phyloP scores from a whole-genome alignment of 2,113 vertebrate genomes.

The Riparia riparia region DNA sequence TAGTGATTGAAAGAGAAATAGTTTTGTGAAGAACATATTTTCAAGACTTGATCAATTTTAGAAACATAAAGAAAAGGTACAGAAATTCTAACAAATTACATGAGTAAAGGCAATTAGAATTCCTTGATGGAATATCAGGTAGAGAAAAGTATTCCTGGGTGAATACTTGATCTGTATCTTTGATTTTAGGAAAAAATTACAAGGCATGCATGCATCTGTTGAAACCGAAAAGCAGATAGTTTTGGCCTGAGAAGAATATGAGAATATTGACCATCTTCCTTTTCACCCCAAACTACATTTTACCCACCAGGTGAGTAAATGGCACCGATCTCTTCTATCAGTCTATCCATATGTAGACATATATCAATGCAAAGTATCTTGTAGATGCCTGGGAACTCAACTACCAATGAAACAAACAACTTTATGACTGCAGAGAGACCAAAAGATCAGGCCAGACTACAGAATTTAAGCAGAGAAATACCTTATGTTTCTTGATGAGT shows the following conservation, averaged over 20 bases:
- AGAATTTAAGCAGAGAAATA: constrained; percentile 48
- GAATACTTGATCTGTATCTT: background rate
- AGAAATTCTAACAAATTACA: background rate
- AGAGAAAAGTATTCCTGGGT: background rate
- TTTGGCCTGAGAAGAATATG: background rate
- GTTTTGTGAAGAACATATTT: background rate
- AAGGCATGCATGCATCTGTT: background rate
- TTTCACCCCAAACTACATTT: background rate
- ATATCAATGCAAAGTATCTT: background rate
- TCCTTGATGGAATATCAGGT: background rate
- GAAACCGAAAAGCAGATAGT: background rate
- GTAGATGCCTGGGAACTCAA: background rate
- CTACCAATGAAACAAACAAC: background rate
- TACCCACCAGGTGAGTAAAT: background rate
- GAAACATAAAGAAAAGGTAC: background rate
- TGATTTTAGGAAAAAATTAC: background rate
- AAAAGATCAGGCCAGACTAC: background rate
- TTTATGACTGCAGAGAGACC: background rate
- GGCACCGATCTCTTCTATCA: background rate
- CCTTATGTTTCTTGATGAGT: constrained; percentile 86
- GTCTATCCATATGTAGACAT: background rate
- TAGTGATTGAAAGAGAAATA: background rate
- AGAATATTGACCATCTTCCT: background rate
- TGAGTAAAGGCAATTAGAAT: background rate
- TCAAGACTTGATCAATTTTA: background rate